These are phyloP conservation scores for Vulpes lagopus DNA, from an alignment of 2,113 vertebrate genomes.

Conservation along the genomic window DNA sequence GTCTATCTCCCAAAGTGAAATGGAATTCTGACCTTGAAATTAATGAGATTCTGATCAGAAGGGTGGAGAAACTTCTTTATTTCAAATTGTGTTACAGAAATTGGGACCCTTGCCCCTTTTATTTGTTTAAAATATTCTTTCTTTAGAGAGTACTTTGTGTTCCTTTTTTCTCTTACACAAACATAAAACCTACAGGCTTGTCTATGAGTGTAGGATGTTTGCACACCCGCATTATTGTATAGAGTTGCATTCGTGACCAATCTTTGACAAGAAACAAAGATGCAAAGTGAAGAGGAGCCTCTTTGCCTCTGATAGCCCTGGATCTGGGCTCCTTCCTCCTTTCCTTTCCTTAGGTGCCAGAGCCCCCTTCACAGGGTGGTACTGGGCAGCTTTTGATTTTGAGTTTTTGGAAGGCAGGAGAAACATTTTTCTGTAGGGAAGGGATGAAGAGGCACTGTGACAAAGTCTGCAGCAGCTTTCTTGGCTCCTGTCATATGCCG, in stretches of 20 bases:
- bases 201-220: neutral
- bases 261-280: constrained; percentile 69
- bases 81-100: constrained; percentile 65
- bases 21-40: constrained; percentile 85
- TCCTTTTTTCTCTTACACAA: constrained; percentile 24
- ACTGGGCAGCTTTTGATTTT: constrained; percentile 57
- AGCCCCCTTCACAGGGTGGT: neutral
- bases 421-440: constrained; percentile 68
- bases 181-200: neutral
- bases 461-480: constrained; percentile 61
- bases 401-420: constrained; percentile 71
- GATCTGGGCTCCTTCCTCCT: neutral
- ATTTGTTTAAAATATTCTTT: constrained; percentile 67
- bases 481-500: constrained; percentile 62
- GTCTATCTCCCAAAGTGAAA: constrained; percentile 84
- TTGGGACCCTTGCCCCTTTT: constrained; percentile 58
- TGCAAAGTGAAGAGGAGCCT: constrained; percentile 48
- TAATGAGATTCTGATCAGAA: constrained; percentile 83
- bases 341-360: neutral
- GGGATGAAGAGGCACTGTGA: constrained; percentile 61
- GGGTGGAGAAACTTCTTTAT: constrained; percentile 81
- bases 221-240: neutral
- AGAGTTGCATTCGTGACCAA: constrained; percentile 54
- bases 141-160: constrained; percentile 25
- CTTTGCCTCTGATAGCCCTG: constrained; percentile 18